Evolutionary conservation across 2,113 vertebrate species (phyloP).

Genomic region (Podilymbus podiceps): DNA sequence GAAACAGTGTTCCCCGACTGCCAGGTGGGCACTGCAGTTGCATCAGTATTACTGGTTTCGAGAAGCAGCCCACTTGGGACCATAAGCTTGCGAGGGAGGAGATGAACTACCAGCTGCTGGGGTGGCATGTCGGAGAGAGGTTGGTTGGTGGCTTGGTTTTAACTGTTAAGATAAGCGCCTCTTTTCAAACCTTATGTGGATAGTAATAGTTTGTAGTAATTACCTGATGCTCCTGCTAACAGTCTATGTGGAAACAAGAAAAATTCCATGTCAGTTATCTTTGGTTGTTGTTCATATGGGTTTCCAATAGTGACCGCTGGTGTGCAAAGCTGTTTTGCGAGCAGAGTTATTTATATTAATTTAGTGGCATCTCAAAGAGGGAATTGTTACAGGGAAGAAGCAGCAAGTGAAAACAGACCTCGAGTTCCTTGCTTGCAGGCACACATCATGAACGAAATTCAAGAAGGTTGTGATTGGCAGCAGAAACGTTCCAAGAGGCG

Average conservation of each 20-base stretch:
- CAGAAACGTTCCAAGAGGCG: background rate
- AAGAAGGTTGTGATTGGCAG: background rate
- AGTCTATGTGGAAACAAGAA: background rate
- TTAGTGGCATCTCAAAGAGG: background rate
- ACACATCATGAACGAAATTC: fast-evolving
- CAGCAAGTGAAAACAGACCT: background rate
- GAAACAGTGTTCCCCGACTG: background rate
- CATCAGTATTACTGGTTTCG: background rate
- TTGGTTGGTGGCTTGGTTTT: background rate
- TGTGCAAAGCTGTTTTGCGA: background rate
- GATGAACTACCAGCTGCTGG: background rate
- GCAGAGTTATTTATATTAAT: fast-evolving
- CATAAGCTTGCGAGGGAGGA: background rate
- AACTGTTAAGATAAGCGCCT: background rate
- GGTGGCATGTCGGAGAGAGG: background rate
- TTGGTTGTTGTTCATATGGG: background rate
- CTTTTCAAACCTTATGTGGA: background rate
- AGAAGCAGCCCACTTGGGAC: background rate
- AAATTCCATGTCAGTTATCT: background rate
- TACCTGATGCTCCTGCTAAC: background rate
- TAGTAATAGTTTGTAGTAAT: background rate
- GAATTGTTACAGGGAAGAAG: background rate
- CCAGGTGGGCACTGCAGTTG: background rate
- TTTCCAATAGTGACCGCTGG: background rate
- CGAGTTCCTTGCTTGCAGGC: background rate